Evolutionary conservation across 2,888 invertebrate genomes (phyloP), one percentile per base, ranked within the genome.

Genomic region (Xestia ashworthii): DNA sequence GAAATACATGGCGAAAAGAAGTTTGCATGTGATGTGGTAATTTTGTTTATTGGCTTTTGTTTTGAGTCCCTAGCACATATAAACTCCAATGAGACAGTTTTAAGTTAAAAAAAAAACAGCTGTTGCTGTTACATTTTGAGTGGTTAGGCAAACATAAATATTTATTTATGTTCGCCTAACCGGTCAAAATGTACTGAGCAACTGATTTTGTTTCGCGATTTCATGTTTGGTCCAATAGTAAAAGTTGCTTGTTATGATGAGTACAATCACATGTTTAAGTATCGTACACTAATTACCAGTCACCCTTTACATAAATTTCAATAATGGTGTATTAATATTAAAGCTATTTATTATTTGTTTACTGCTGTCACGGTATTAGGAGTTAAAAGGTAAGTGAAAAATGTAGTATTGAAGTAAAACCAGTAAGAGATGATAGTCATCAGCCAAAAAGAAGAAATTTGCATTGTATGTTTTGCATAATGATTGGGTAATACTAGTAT

Each of bases 1-100:
- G 96, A 96, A 84, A 97, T 97, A 87, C 97, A 97, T 65, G 97
- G 98, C 8, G 97, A 98, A 86, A 97, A 97, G 90, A 98, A 98
- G 46, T 98, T 97, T 91, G 94, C 97, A 69, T 98, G 98, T 91
- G 95, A 96, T 88, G 97, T 97, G 95, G 98, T 98, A 95, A 93
- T 44, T 65, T 44, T n/a, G 25, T 25, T 65, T 65, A 44, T n/a
- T 65, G 9, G 14, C n/a, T 25, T 44, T 44, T 62, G 32, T 19
- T 62, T 38, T 62, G 0, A 32, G 44, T 50, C 5, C 8, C 16
- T 48, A 74, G 11, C 25, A 12, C 41, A 32, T 60, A 32, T 32
- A 32, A 60, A 48, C 8, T 44, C 4, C 11, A 19, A 44, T 32
- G 1, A 62, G n/a, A 41, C n/a, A n/a, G 32, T 32, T 32, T 32